Conservation (phyloP, 1,140 invertebrate species). For the Zophobas morio region DNA sequence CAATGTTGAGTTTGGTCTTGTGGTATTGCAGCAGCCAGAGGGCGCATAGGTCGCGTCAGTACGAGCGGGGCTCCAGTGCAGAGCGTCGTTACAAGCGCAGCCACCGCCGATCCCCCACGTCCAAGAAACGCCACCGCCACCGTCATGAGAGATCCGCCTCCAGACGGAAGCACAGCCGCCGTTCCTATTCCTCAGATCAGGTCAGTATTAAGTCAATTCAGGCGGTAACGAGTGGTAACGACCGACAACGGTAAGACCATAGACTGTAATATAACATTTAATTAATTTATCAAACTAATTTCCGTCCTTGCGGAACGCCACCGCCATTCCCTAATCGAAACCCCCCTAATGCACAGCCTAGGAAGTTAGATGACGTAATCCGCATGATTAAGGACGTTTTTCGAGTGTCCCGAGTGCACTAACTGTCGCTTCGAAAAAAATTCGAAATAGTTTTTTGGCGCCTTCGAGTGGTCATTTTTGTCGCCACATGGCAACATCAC, state of each 20-base stretch:
- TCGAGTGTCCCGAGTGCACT: no score
- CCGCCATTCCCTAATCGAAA: constrained; percentile 28
- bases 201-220: constrained; percentile 61
- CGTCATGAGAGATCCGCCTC: constrained; percentile 64
- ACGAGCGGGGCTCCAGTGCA: constrained; percentile 74
- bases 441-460: no score
- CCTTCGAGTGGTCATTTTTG: no score
- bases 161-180: constrained; percentile 61
- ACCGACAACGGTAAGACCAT: constrained; percentile 41
- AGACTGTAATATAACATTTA: constrained; percentile 10
- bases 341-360: neutral
- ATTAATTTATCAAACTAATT: constrained; percentile 39
- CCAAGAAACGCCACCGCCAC: constrained; percentile 70
- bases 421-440: no score
- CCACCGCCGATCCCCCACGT: constrained; percentile 74
- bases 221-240: constrained; percentile 30
- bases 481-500: constrained; percentile 2
- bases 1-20: constrained; percentile 8
- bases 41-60: constrained; percentile 73
- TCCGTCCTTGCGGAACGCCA: constrained; percentile 30
- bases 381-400: no score
- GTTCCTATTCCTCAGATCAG: constrained; percentile 64
- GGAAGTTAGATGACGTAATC: no score
- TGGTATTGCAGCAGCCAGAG: constrained; percentile 72
- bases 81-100: constrained; percentile 76